These are phyloP conservation scores for Manis crassicaudata DNA, from an alignment of 2,797 vertebrate genomes.

Conservation along the genomic window DNA sequence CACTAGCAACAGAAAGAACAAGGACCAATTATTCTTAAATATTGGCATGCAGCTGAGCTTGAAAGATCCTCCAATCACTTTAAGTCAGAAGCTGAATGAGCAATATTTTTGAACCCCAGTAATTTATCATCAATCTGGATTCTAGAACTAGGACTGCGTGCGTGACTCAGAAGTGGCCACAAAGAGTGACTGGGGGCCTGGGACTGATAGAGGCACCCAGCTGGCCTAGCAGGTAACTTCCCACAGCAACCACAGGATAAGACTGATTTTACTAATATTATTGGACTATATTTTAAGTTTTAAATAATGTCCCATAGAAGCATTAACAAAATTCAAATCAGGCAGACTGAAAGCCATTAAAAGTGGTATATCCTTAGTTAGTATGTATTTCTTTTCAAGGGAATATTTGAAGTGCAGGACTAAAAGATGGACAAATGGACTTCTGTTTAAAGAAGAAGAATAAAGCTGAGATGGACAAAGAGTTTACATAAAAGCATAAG, in stretches of 20 bases:
- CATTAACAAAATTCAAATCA: background rate
- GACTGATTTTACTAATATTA: background rate
- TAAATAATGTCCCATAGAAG: background rate
- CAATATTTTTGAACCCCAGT: background rate
- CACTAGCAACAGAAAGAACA: background rate
- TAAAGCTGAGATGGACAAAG: background rate
- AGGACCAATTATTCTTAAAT: constrained; percentile 48
- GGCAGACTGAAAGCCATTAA: background rate
- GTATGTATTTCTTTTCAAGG: background rate
- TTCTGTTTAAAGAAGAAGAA: background rate
- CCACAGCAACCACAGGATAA: background rate
- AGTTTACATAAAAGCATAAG: background rate
- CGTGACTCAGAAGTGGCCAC: background rate
- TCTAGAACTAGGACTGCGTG: background rate
- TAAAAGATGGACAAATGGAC: background rate
- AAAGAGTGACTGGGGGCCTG: no score
- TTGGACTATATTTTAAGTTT: background rate
- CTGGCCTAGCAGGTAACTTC: background rate
- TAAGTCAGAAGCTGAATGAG: constrained; percentile 54
- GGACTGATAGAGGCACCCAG: rapidly evolving
- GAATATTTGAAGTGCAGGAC: background rate
- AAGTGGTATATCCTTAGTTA: background rate
- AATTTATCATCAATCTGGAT: background rate
- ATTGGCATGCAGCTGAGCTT: background rate
- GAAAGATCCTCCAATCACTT: constrained; percentile 56